Evolutionary conservation across 2,888 invertebrate species (phyloP).

Genomic region (Parelbella ahira): DNA sequence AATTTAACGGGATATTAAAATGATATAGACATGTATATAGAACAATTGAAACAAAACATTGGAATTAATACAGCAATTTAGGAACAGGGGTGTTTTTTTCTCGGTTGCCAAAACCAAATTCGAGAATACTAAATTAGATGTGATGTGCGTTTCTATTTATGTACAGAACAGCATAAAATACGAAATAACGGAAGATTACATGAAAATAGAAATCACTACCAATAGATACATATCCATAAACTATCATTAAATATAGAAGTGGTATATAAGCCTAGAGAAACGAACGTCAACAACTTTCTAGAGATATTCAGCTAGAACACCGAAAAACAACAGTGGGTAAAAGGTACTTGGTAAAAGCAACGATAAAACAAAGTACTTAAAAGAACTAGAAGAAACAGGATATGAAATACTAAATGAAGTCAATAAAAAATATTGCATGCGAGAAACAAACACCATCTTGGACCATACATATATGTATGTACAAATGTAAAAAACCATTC

Average conservation of each 20-base stretch:
- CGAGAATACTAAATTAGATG: too few species aligned
- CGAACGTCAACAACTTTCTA: conserved; percentile 23
- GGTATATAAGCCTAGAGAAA: conserved; percentile 26
- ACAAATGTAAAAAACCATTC: conserved; percentile 25
- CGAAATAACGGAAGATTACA: conserved; percentile 25
- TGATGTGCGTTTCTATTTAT: conserved; percentile 35
- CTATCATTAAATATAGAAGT: conserved; percentile 27
- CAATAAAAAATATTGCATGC: conserved; percentile 18
- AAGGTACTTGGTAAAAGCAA: conserved; percentile 13
- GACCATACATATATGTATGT: conserved; percentile 28
- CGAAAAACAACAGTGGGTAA: too few species aligned
- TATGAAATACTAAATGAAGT: conserved; percentile 27
- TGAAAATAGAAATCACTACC: conserved; percentile 32
- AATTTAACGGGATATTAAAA: too few species aligned
- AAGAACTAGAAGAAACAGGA: conserved; percentile 16
- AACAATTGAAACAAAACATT: too few species aligned
- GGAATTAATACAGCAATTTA: too few species aligned
- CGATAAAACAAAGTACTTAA: conserved; percentile 7
- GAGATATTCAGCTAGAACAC: conserved; percentile 23
- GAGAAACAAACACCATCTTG: conserved; percentile 26
- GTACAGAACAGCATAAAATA: conserved; percentile 32
- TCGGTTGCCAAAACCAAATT: too few species aligned
- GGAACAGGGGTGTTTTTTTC: too few species aligned
- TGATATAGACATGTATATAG: too few species aligned
- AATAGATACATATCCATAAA: conserved; percentile 32